Base-by-base conservation (phyloP, 2,888 invertebrate species). In the Pollenia labialis region DNA sequence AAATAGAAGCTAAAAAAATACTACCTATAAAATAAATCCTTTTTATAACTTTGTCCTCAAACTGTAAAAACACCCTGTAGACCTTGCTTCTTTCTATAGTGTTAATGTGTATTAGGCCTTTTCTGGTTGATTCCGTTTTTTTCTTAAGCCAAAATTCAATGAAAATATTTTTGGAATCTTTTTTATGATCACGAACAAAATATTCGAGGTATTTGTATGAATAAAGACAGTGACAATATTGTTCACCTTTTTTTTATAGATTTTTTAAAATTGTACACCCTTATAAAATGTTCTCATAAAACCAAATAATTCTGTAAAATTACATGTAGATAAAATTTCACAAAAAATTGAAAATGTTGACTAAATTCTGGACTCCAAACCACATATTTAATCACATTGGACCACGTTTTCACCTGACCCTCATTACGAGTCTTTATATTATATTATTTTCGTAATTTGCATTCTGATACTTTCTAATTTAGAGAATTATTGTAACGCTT, bases 91-190 rank as follows among this genome's bases (percentile, higher is more conserved):
- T 40, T 50, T 40, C 62, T 54, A 12, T 42, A 46, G 72, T 68
- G 76, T 72, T 77, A 72, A 77, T 77, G 40, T 66, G 46, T 72
- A 71, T 85, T 76, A 81, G 64, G 81, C 75, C 58, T 60, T 66
- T 52, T 14, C 14, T 76, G 14, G 8, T 46, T 42, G n/a, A 14
- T 52, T 66, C 16, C 50, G 18, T 42, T 74, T 79, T 56, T 60
- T 60, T 52, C 16, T 23, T 54, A 18, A 14, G 54, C 56, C 4
- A 75, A 66, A 75, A 58, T 32, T 81, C 76, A 50, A 82, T 81
- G 88, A 87, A 90, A 90, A 89, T 90, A 91, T 91, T 89, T 87
- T 74, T 88, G 85, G 88, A 89, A 91, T 91, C 90, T 89, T 90
- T 90, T 83, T 90, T 90, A 89, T 90, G 89, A 90, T 90, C 90